A percentile compares a stretch with the other conserved stretches of the same genome.
Evolutionary conservation across 2,113 vertebrate genomes (phyloP).

Genomic region (Glaucomys volans): DNA sequence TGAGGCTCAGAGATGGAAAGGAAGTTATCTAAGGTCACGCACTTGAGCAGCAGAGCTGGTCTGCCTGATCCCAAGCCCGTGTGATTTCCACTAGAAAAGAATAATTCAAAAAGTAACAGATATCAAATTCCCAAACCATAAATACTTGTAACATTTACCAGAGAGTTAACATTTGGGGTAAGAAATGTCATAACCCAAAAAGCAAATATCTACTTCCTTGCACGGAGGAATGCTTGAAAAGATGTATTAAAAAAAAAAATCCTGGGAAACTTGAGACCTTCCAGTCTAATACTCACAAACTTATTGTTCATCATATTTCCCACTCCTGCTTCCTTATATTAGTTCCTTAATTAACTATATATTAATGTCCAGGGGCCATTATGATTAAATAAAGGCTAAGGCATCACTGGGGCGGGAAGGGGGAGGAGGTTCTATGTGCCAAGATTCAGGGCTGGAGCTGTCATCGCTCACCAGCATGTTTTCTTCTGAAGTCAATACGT

Average conservation of each 20-base stretch:
- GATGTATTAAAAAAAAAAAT: conserved; percentile 63
- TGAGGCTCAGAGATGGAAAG: background rate
- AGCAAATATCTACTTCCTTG: conserved; percentile 79
- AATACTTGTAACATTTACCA: conserved; percentile 84
- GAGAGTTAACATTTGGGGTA: conserved; percentile 81
- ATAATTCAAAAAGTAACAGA: conserved; percentile 68
- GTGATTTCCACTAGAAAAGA: conserved; percentile 60
- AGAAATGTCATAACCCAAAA: conserved; percentile 86
- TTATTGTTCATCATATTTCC: conserved; percentile 76
- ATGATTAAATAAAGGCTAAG: conserved; percentile 69
- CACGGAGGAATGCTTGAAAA: conserved; percentile 68
- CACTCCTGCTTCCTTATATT: conserved; percentile 69
- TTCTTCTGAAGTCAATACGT: conserved; percentile 81
- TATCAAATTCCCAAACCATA: conserved; percentile 68
- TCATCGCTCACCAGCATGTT: conserved; percentile 75
- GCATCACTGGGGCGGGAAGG: background rate
- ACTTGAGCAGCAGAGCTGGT: background rate
- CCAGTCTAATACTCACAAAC: conserved; percentile 60
- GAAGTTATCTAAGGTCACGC: background rate
- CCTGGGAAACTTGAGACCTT: conserved; percentile 68
- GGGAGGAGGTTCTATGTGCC: conserved; percentile 21
- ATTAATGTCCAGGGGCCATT: conserved; percentile 76
- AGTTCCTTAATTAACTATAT: conserved; percentile 84
- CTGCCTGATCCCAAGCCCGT: background rate
- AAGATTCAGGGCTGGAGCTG: conserved; percentile 65